Evolutionary conservation across 2,888 invertebrate genomes (phyloP).

Genomic region (Drosophila prolongata): DNA sequence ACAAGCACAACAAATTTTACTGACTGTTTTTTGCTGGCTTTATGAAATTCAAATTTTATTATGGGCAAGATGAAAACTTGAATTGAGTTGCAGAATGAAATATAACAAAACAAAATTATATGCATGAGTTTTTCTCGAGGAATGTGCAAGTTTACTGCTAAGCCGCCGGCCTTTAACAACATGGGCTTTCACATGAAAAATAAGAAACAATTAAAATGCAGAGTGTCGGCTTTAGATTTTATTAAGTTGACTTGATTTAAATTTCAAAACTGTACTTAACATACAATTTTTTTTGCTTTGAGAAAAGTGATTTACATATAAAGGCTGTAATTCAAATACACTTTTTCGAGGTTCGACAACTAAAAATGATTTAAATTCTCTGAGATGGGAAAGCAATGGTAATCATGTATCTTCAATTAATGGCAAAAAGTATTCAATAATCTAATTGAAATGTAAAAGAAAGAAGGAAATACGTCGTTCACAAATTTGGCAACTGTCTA

Average conservation of each 20-base stretch:
- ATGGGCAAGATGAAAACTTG: slow-evolving; percentile 53
- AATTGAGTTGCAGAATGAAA: slow-evolving; percentile 49
- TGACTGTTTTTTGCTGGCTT: slow-evolving; percentile 27
- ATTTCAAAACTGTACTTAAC: background rate
- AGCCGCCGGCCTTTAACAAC: slow-evolving; percentile 25
- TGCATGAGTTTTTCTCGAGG: slow-evolving; percentile 46
- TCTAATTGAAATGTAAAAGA: no score
- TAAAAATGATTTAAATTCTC: no score
- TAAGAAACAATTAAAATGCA: background rate
- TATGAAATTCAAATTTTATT: slow-evolving; percentile 72
- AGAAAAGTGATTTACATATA: no score
- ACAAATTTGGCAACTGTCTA: no score
- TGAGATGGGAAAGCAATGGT: no score
- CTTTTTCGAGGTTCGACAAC: no score
- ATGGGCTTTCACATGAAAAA: slow-evolving; percentile 5
- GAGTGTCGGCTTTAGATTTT: slow-evolving; percentile 4
- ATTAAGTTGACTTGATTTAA: slow-evolving; percentile 5
- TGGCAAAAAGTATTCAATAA: no score
- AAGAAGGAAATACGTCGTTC: no score
- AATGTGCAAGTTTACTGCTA: slow-evolving; percentile 25
- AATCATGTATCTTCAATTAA: no score
- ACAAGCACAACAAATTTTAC: slow-evolving; percentile 16
- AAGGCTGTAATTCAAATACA: no score
- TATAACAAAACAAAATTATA: slow-evolving; percentile 54
- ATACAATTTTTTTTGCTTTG: no score